phyloP scores from a whole-genome alignment of 1,140 invertebrate species.

The Drosophila ficusphila region DNA sequence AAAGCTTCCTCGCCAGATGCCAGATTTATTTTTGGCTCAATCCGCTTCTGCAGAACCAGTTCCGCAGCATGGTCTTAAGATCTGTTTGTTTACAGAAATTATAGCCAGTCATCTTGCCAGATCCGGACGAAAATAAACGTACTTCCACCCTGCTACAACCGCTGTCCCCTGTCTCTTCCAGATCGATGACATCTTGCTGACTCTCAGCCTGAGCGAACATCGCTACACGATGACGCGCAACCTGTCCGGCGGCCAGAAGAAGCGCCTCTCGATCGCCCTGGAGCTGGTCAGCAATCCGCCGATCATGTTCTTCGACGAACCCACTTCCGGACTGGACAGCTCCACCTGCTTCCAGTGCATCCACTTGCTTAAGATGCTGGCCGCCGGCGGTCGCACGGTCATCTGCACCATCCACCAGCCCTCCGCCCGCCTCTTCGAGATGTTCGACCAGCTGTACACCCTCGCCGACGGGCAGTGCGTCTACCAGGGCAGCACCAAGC shows the following conservation, averaged over 20 bases:
- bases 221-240: conserved; percentile 94
- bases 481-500: conserved; percentile 94
- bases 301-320: conserved; percentile 99
- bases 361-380: conserved; percentile 93
- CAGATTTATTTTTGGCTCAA: neutral
- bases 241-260: conserved; percentile 97
- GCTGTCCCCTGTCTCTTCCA: conserved; percentile 79
- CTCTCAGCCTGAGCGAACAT: conserved; percentile 93
- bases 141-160: neutral
- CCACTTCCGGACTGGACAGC: conserved; percentile 97
- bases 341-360: conserved; percentile 98
- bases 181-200: conserved; percentile 96
- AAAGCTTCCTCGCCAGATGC: neutral
- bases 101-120: conserved; percentile 21
- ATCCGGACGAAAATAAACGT: conserved; percentile 7
- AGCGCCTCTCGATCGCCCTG: conserved; percentile 97
- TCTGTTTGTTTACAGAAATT: conserved; percentile 2
- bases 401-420: conserved; percentile 99
- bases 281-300: conserved; percentile 97
- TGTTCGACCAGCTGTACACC: conserved; percentile 98
- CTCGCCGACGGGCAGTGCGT: conserved; percentile 97
- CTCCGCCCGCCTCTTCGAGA: conserved; percentile 97
- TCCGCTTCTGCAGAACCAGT: conserved; percentile 17
- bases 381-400: conserved; percentile 95
- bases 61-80: neutral